Evolutionary conservation across 2,113 vertebrate species (phyloP), one percentile per base, ranked within the genome.

Genomic region (Nasalis larvatus): DNA sequence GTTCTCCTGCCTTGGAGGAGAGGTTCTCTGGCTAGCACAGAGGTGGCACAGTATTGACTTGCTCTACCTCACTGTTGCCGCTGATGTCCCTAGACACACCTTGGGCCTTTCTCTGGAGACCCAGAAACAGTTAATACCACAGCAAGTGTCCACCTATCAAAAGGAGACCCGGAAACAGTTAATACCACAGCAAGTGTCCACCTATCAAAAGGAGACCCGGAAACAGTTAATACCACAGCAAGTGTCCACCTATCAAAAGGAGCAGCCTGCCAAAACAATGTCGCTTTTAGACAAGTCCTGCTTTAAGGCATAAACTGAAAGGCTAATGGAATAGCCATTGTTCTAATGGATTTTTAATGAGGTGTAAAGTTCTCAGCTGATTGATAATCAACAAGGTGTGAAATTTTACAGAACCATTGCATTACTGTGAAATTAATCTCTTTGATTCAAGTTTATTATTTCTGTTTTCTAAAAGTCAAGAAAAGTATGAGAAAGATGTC

Each of bases 331-430:
- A 8, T 40, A 77, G 49, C 54, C 49, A 42, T n/a, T 49, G 20
- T 18, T 71, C 58, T 91, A 86, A 88, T 66, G 66, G 63, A 25
- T 73, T 89, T 88, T 93, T 73, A 93, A 89, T 94, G 84, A 94
- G 16, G 6, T 78, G 17, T 49, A 21, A 86, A 80, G 54, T 63
- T 77, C 76, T 92, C 74, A 47, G 83, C 25, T 74, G 16, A 86
- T 9, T 78, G 16, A 86, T 18, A 47, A 35, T 69, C 54, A 94
- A 86, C 20, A 42, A 73, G 35, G 23, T 58, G 12, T 71, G 42
- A 78, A 81, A 1, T 60, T 80, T 86, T 80, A 86, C 12, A 32
- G 27, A 89, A 69, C 1, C 42, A 35, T 6, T 77, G 10, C 12
- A 35, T 71, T 88, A 42, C 35, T 45, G 49, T 87, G 27, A 58